Conservation (phyloP, 1,140 invertebrate genomes). For the Copidosoma floridanum region DNA sequence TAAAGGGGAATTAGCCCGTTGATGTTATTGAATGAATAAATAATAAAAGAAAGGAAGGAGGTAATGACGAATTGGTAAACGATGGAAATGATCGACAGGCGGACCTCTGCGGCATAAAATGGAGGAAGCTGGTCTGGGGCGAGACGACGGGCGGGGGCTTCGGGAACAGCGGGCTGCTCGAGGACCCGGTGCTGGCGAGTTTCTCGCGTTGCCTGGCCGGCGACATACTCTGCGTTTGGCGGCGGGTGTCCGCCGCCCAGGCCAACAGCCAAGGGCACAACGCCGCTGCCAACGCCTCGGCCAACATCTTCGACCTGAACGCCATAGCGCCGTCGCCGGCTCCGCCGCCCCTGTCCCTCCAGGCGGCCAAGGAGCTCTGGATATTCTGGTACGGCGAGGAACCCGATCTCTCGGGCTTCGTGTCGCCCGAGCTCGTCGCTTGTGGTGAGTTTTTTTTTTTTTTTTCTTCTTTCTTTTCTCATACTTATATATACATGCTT, state of each 20-base stretch:
- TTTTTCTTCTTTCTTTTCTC: slow-evolving; percentile 18
- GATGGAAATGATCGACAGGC: no score
- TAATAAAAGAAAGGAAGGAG: no score
- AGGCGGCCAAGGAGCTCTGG: slow-evolving; percentile 92
- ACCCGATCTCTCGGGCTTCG: slow-evolving; percentile 81
- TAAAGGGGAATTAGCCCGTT: no score
- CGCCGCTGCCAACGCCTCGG: slow-evolving; percentile 57
- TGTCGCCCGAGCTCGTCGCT: slow-evolving; percentile 75
- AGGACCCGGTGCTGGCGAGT: slow-evolving; percentile 90
- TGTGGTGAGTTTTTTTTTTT: slow-evolving; percentile 63
- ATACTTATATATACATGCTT: slow-evolving; percentile 1
- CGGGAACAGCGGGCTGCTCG: slow-evolving; percentile 68
- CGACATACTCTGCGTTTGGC: slow-evolving; percentile 96
- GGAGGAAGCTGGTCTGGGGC: slow-evolving; percentile 89
- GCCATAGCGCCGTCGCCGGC: slow-evolving; percentile 59
- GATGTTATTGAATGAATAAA: no score
- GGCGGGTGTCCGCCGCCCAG: slow-evolving; percentile 68
- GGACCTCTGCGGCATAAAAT: slow-evolving; percentile 98
- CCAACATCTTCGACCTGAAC: slow-evolving; percentile 62
- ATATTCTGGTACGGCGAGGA: slow-evolving; percentile 99
- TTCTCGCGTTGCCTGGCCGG: slow-evolving; percentile 90
- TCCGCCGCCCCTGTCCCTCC: slow-evolving; percentile 69
- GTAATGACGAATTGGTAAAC: no score
- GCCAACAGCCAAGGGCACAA: slow-evolving; percentile 49
- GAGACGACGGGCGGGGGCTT: slow-evolving; percentile 64